A percentile compares a stretch with the other conserved stretches of the same genome.
Evolutionary conservation across 1,140 invertebrate species (phyloP).

Genomic region (Pantala flavescens): DNA sequence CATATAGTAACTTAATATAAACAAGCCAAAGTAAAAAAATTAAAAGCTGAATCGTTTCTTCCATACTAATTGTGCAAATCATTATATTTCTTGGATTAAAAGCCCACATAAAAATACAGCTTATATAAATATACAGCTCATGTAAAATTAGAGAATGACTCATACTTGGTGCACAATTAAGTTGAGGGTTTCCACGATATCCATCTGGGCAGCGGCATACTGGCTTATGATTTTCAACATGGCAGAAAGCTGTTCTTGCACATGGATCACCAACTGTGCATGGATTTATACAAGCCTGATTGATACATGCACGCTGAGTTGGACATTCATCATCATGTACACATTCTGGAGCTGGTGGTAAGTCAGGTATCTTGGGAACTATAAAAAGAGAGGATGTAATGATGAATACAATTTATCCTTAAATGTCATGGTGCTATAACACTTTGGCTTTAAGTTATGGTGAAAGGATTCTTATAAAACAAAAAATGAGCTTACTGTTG

Average conservation of each 20-base stretch:
- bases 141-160: too few species aligned
- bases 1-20: too few species aligned
- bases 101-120: too few species aligned
- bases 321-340: constrained; percentile 63
- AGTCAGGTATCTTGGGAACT: constrained; percentile 40
- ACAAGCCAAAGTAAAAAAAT: too few species aligned
- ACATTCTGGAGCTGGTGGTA: constrained; percentile 52
- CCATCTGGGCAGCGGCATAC: constrained; percentile 68
- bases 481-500: constrained; percentile 36
- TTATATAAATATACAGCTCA: too few species aligned
- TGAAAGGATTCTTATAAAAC: too few species aligned
- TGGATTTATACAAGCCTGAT: constrained; percentile 66
- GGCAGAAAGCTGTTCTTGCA: constrained; percentile 64
- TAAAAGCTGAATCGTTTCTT: too few species aligned
- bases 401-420: not conserved
- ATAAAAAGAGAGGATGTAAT: constrained; percentile 24
- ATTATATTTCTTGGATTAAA: too few species aligned
- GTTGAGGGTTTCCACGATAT: constrained; percentile 60
- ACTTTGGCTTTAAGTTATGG: too few species aligned
- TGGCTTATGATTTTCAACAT: constrained; percentile 59
- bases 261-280: constrained; percentile 57
- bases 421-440: constrained; percentile 12
- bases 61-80: too few species aligned
- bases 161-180: constrained; percentile 41
- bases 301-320: constrained; percentile 58